These are phyloP conservation scores for Hippocampus abdominalis DNA, from an alignment of 2,113 vertebrate species.

Conservation along the genomic window DNA sequence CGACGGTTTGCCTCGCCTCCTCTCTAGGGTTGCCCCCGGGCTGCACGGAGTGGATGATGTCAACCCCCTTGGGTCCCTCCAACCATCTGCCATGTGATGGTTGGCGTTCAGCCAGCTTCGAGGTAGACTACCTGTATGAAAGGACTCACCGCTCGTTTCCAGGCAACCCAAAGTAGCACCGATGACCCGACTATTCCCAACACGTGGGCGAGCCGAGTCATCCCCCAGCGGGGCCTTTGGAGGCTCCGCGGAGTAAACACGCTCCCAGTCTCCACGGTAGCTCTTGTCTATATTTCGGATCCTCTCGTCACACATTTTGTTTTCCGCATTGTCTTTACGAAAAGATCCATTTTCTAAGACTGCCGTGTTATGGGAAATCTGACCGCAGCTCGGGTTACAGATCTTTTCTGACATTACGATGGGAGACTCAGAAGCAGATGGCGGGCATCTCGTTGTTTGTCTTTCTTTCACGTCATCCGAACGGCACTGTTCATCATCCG, in stretches of 20 bases:
- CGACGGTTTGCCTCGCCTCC: constrained; percentile 76
- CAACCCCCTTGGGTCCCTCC: constrained; percentile 36
- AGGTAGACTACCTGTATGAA: constrained; percentile 76
- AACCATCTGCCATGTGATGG: constrained; percentile 50
- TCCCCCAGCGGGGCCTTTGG: constrained; percentile 46
- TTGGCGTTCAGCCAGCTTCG: constrained; percentile 65
- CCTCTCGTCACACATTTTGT: constrained; percentile 36
- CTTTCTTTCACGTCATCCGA: constrained; percentile 37
- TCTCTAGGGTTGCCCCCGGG: constrained; percentile 76
- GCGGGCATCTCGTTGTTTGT: constrained; percentile 53
- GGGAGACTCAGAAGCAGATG: constrained; percentile 29
- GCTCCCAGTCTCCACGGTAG: constrained; percentile 33
- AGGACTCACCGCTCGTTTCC: constrained; percentile 43
- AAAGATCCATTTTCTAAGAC: constrained; percentile 20
- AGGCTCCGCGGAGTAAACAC: constrained; percentile 43
- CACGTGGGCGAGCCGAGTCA: constrained; percentile 64
- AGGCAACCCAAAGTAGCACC: constrained; percentile 58
- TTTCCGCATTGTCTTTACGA: constrained; percentile 38
- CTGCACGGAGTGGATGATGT: constrained; percentile 64
- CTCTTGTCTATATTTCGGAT: constrained; percentile 27
- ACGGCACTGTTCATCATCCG: constrained; percentile 73
- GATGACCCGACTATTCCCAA: constrained; percentile 32
- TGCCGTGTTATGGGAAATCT: constrained; percentile 58
- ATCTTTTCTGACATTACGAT: constrained; percentile 43
- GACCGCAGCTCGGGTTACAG: constrained; percentile 61